Evolutionary conservation across 2,888 invertebrate genomes (phyloP).

Genomic region (Pherbina coryleti): DNA sequence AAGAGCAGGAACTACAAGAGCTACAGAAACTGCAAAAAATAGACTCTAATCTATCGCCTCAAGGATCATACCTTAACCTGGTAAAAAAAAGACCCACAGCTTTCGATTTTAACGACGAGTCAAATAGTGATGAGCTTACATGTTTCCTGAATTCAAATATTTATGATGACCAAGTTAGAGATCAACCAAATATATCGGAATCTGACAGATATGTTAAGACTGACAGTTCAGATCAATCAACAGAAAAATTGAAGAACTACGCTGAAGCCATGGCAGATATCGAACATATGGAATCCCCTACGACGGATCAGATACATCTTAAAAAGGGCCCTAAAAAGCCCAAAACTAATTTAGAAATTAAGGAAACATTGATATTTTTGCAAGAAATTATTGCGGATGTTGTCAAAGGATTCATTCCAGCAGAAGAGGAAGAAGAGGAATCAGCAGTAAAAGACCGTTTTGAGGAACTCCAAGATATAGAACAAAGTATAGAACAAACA

Average conservation of each 20-base stretch:
- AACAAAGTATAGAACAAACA: not conserved
- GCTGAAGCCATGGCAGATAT: no score
- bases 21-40: not conserved
- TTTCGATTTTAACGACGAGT: not conserved
- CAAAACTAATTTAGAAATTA: no score
- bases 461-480: not conserved
- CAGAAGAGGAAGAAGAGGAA: not conserved
- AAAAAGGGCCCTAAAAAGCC: no score
- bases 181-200: no score
- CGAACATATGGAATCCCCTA: no score
- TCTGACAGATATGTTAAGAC: not conserved
- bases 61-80: not conserved
- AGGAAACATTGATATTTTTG: not conserved
- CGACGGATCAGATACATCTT: no score
- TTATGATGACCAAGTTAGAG: not conserved
- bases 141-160: not conserved
- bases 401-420: not conserved
- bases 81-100: not conserved
- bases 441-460: not conserved
- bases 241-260: no score
- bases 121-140: slow-evolving; percentile 5
- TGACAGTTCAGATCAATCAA: no score
- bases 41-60: not conserved
- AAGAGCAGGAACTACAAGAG: not conserved
- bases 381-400: not conserved